Base-by-base conservation (phyloP, 1,140 invertebrate species). In the Adelges cooleyi region DNA sequence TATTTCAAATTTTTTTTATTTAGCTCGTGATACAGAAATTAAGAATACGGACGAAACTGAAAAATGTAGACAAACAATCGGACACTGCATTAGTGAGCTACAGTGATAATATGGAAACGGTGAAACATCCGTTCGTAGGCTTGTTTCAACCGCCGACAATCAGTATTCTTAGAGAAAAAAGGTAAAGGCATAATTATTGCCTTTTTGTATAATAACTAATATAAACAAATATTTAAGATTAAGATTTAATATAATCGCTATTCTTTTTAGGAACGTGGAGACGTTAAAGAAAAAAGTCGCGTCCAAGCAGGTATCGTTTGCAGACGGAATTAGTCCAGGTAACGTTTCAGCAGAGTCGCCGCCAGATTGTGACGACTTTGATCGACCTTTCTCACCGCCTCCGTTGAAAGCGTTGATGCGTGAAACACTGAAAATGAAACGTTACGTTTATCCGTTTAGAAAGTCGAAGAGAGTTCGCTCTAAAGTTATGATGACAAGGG, bases 71-170 rank as follows among this genome's bases (percentile, higher is more conserved):
- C 2, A 62, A 62, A 62, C 8, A 27, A 20, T 42, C 42, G 3
- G 56, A 62, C 9, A 62, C 56, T 18, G 0, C 15, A 48, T 15
- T 62, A 42, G 5, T 62, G 6, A 4, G 25, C 8, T 62, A 62
- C n/a, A 62, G 56, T 3, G 56, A 62, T 20, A 62, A 62, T 22
- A 62, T 62, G 56, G 56, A 62, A 22, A 46, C 42, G 1, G 11
- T 62, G 42, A 62, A 62, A 62, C 42, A 62, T 48, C 56, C 56
- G 33, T 62, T 62, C 11, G 44, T 62, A 20, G 56, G 56, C 18
- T 1, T 48, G 11, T 62, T 62, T 48, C 56, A 48, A 23, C 56
- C 56, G 22, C 56, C 56, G 10, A 62, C 56, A 9, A 62, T 20
- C 6, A 62, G 56, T 46, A 62, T 62, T 20, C 18, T 62, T 29